Percentiles rank a stretch among this genome's conserved stretches.
Conservation (phyloP, 2,797 vertebrate species). For the Discoglossus pictus region DNA sequence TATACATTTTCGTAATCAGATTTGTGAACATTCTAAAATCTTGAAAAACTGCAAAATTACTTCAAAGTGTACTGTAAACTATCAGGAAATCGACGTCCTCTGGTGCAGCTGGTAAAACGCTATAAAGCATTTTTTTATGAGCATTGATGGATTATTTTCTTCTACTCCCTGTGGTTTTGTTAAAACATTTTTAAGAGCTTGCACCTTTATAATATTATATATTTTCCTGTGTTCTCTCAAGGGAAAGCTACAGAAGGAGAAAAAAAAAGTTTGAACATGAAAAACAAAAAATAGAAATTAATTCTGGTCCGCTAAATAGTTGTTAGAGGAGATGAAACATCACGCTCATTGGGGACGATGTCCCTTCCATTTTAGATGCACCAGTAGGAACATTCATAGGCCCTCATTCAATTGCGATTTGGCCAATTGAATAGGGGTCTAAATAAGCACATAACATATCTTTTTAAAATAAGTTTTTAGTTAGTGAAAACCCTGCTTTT, state of each 20-base stretch:
- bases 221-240: conserved; percentile 7
- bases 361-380: conserved; percentile 11
- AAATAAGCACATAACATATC: too few species aligned
- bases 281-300: conserved; percentile 19
- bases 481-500: too few species aligned
- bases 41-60: too few species aligned
- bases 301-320: conserved; percentile 6
- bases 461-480: too few species aligned
- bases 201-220: conserved; percentile 31
- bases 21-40: too few species aligned
- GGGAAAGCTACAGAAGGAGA: conserved; percentile 8
- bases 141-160: conserved; percentile 10
- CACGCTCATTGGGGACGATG: neutral
- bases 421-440: too few species aligned
- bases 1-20: too few species aligned
- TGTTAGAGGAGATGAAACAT: neutral
- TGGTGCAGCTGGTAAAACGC: conserved; percentile 7
- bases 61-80: neutral
- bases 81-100: neutral
- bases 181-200: conserved; percentile 30
- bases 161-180: conserved; percentile 5
- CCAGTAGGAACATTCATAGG: conserved; percentile 9
- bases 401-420: too few species aligned
- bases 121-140: neutral
- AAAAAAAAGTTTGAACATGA: conserved; percentile 29